phyloP scores from a whole-genome alignment of 1,140 invertebrate genomes.

The Diachasmimorpha longicaudata region DNA sequence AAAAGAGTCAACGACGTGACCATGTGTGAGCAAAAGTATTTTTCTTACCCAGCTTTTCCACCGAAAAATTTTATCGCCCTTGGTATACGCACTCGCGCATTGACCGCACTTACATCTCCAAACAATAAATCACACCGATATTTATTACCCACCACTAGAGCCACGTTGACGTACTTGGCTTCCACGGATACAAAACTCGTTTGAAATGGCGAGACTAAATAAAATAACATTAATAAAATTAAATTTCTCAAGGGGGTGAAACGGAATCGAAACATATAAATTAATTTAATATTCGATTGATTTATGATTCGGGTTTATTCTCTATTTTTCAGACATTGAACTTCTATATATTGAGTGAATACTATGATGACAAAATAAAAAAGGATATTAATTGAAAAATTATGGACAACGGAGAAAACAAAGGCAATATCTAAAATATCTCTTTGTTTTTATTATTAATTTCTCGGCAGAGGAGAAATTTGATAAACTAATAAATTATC shows the following conservation, averaged over 20 bases:
- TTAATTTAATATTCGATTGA: background rate
- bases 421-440: too few species aligned
- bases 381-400: too few species aligned
- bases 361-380: too few species aligned
- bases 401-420: too few species aligned
- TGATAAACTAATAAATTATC: background rate
- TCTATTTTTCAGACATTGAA: background rate
- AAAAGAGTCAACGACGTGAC: background rate
- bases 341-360: too few species aligned
- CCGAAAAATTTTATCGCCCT: constrained; percentile 20
- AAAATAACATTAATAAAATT: background rate
- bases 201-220: background rate
- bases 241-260: background rate
- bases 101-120: background rate
- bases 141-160: background rate
- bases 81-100: background rate
- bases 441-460: too few species aligned
- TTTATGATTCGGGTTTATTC: background rate
- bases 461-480: background rate
- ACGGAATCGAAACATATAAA: background rate
- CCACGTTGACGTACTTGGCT: constrained; percentile 3
- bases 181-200: background rate
- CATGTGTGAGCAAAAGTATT: background rate
- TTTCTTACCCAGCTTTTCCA: background rate
- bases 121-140: background rate